phyloP scores from a whole-genome alignment of 2,113 vertebrate genomes.

The Mystacornis crossleyi region DNA sequence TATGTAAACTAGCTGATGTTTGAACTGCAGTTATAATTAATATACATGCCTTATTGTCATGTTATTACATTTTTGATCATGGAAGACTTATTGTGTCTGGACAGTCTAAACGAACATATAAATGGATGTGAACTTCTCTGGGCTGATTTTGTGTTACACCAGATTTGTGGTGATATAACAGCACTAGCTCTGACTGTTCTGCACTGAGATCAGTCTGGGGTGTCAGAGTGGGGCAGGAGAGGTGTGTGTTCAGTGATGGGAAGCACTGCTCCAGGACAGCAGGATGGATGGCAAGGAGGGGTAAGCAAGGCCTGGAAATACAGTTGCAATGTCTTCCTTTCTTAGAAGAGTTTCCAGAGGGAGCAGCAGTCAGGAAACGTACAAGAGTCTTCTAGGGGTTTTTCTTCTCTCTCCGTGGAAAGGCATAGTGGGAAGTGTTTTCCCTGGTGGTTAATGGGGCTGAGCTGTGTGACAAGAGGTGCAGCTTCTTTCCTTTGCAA shows the following conservation, averaged over 20 bases:
- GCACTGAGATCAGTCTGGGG: background rate
- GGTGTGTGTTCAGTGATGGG: accelerated
- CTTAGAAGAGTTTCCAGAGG: background rate
- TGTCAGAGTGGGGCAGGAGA: background rate
- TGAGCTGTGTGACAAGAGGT: background rate
- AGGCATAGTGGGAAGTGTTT: background rate
- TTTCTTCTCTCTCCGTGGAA: background rate
- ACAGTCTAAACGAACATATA: background rate
- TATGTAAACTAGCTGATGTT: conserved; percentile 53
- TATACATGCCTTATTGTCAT: background rate
- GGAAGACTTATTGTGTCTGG: background rate
- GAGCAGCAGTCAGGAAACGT: background rate
- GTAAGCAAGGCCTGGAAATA: background rate
- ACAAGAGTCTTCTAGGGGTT: background rate
- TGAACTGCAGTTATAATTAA: conserved; percentile 46
- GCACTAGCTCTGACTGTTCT: background rate
- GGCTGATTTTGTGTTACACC: background rate
- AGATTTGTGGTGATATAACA: background rate
- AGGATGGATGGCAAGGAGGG: accelerated
- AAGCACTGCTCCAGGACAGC: background rate
- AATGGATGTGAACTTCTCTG: background rate
- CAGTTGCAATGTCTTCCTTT: background rate
- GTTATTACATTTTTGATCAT: background rate
- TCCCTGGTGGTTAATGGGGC: background rate
- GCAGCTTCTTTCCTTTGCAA: background rate